Percentiles rank a stretch among this genome's conserved stretches.
Evolutionary conservation across 2,797 vertebrate genomes (phyloP).

Genomic region (Monodelphis domestica): DNA sequence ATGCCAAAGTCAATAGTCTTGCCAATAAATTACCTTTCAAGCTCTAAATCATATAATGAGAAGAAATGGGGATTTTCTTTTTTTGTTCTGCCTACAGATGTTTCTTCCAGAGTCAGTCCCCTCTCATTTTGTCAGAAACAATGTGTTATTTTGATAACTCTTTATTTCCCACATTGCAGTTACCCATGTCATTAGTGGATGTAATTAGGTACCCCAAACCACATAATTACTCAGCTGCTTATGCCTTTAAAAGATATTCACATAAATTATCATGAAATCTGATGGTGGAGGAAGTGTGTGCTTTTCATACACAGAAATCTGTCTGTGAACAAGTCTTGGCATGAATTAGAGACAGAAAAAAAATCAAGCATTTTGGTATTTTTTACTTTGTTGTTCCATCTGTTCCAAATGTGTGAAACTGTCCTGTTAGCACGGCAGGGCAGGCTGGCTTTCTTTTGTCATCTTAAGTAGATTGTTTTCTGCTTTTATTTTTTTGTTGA

Average conservation of each 20-base stretch:
- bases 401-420: constrained; percentile 25
- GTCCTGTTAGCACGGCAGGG: neutral
- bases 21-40: neutral
- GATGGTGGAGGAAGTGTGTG: constrained; percentile 9
- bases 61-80: neutral
- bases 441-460: constrained; percentile 24
- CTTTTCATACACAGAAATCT: constrained; percentile 36
- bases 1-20: neutral
- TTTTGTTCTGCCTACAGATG: constrained; percentile 30
- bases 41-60: neutral
- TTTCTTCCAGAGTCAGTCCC: constrained; percentile 19
- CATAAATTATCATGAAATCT: constrained; percentile 57
- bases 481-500: constrained; percentile 7
- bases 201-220: constrained; percentile 58
- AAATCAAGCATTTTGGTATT: constrained; percentile 29
- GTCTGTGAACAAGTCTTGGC: constrained; percentile 26
- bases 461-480: constrained; percentile 22
- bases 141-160: constrained; percentile 66
- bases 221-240: constrained; percentile 65
- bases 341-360: constrained; percentile 58
- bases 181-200: constrained; percentile 64
- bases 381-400: constrained; percentile 19
- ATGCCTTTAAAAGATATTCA: constrained; percentile 64
- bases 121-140: constrained; percentile 63
- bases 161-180: constrained; percentile 51